phyloP scores from a whole-genome alignment of 2,888 invertebrate species.

The Papilio elwesi region DNA sequence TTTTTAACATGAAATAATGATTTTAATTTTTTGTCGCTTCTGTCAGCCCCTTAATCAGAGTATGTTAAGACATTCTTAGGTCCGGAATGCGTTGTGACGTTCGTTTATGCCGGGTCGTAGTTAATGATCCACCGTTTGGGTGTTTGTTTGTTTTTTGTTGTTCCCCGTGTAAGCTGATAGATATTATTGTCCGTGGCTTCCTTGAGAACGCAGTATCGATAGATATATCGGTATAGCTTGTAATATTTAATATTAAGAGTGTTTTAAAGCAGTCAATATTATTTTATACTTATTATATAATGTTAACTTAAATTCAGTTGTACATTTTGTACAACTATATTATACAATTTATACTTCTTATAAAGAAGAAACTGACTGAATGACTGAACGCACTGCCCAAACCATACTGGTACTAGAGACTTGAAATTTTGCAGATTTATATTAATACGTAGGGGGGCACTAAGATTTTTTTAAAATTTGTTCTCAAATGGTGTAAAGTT shows the following conservation, averaged over 20 bases:
- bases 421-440: too few species aligned
- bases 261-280: background rate
- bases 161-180: constrained; percentile 41
- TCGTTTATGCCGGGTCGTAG: constrained; percentile 45
- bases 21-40: constrained; percentile 21
- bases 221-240: background rate
- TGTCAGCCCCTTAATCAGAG: constrained; percentile 53
- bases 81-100: constrained; percentile 50
- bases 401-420: too few species aligned
- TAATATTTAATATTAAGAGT: background rate
- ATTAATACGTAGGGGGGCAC: too few species aligned
- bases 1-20: background rate
- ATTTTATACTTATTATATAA: background rate
- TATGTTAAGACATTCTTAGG: constrained; percentile 61
- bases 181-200: constrained; percentile 38
- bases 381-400: too few species aligned
- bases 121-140: constrained; percentile 51
- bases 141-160: constrained; percentile 47
- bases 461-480: too few species aligned
- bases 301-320: too few species aligned
- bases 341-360: too few species aligned
- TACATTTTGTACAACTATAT: too few species aligned
- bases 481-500: too few species aligned
- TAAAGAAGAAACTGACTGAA: too few species aligned
- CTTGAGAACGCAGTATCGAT: constrained; percentile 32